Conservation (phyloP, 1,140 invertebrate species). For the Macrostomum lignano region DNA sequence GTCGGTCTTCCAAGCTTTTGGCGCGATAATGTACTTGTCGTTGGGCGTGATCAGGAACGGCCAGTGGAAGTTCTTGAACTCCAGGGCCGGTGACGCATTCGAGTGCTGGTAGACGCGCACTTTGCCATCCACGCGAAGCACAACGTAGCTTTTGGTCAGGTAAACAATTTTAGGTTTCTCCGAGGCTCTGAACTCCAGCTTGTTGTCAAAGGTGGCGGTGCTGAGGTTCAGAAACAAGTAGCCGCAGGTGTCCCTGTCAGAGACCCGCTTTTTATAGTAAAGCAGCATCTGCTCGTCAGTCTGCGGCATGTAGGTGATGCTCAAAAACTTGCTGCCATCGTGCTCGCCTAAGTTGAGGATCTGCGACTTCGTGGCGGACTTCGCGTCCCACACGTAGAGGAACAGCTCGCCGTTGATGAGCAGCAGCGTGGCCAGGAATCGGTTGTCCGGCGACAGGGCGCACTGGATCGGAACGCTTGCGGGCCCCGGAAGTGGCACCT, state of each 20-base stretch:
- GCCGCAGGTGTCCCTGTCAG: neutral
- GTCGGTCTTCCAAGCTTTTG: neutral
- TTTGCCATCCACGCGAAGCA: neutral
- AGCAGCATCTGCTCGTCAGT: neutral
- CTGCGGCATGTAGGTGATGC: conserved; percentile 1
- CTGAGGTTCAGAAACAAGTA: neutral
- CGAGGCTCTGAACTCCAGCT: neutral
- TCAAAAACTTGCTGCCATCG: neutral
- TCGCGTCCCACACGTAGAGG: neutral
- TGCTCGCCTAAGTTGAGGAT: neutral
- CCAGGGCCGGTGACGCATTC: neutral
- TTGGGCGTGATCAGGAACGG: neutral
- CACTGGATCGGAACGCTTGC: neutral
- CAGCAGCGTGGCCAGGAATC: neutral
- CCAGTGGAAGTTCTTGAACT: neutral
- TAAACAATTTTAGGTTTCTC: neutral
- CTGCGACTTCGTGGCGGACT: conserved; percentile 1
- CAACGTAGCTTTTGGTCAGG: neutral
- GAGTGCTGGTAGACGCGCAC: neutral
- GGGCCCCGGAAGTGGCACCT: neutral
- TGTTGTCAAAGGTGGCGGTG: neutral
- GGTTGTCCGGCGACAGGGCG: neutral
- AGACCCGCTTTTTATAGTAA: no score
- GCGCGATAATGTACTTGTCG: conserved; percentile 1
- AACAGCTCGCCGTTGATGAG: neutral